Conservation (phyloP, 2,797 vertebrate species). For the Megalops cyprinoides region DNA sequence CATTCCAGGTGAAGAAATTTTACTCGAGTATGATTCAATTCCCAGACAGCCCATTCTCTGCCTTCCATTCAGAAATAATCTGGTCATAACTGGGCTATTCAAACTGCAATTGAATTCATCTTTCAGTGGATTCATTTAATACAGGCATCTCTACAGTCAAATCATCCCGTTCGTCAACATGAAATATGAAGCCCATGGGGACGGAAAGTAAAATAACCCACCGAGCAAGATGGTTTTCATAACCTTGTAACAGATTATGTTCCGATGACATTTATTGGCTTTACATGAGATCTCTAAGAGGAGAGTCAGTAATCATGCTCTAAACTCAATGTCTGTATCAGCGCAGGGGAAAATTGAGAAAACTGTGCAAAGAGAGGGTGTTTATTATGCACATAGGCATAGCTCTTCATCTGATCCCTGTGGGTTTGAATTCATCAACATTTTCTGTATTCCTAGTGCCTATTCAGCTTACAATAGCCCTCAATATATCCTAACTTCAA, state of each 20-base stretch:
- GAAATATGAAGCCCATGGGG: slow-evolving; percentile 60
- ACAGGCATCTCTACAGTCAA: slow-evolving; percentile 68
- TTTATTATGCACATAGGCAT: slow-evolving; percentile 54
- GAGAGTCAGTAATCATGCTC: slow-evolving; percentile 55
- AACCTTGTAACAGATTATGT: slow-evolving; percentile 66
- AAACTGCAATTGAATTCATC: slow-evolving; percentile 77
- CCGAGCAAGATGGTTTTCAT: slow-evolving; percentile 67
- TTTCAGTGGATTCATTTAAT: slow-evolving; percentile 74
- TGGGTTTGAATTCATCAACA: slow-evolving; percentile 70
- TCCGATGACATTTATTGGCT: slow-evolving; percentile 71
- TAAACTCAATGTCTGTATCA: slow-evolving; percentile 45
- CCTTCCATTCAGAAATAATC: slow-evolving; percentile 60
- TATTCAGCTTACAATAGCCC: slow-evolving; percentile 64
- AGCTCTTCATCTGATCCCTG: slow-evolving; percentile 59
- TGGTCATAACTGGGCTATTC: slow-evolving; percentile 60
- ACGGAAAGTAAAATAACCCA: slow-evolving; percentile 62
- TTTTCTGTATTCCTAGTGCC: slow-evolving; percentile 67
- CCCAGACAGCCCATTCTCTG: slow-evolving; percentile 60
- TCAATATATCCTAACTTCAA: slow-evolving; percentile 72
- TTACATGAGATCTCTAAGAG: slow-evolving; percentile 51
- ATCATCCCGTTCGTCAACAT: slow-evolving; percentile 74
- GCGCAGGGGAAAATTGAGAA: slow-evolving; percentile 37
- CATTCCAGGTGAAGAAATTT: slow-evolving; percentile 63
- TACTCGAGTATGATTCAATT: slow-evolving; percentile 73
- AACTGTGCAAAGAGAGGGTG: slow-evolving; percentile 49